These are phyloP conservation scores for Pachypeltis micranthus DNA, from an alignment of 1,140 invertebrate genomes.

Conservation along the genomic window DNA sequence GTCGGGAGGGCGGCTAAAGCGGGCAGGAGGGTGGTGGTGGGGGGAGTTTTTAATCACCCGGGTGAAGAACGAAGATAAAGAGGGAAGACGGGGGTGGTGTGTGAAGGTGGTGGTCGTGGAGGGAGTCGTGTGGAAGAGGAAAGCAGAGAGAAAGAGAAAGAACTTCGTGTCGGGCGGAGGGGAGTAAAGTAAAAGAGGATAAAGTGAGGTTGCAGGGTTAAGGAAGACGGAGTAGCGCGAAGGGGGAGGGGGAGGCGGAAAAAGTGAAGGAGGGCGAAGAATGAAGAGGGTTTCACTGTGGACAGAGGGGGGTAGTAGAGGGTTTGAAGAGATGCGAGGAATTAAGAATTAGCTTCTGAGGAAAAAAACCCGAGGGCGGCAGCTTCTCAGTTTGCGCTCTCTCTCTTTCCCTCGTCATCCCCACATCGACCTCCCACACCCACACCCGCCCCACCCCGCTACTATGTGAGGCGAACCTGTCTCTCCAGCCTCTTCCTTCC, in stretches of 20 bases:
- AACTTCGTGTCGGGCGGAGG: too few relatives aligned
- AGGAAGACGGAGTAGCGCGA: not conserved
- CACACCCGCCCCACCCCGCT: too few relatives aligned
- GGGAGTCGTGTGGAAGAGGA: not conserved
- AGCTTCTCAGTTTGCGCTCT: too few relatives aligned
- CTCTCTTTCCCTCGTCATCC: too few relatives aligned
- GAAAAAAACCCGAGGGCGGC: not conserved
- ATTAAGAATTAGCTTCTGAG: conserved; percentile 6
- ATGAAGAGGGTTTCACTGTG: not conserved
- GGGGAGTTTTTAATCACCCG: not conserved
- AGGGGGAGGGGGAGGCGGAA: not conserved
- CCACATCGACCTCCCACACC: too few relatives aligned
- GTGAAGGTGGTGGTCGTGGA: too few relatives aligned
- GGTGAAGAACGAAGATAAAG: not conserved
- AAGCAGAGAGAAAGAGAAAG: not conserved
- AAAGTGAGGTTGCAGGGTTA: not conserved
- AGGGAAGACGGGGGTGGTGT: not conserved
- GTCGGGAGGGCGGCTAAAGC: not conserved
- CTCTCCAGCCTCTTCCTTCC: not conserved
- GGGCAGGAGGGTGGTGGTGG: too few relatives aligned
- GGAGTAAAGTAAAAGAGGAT: not conserved
- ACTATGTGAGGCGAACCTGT: not conserved
- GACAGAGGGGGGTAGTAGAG: not conserved
- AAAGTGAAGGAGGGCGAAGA: not conserved
- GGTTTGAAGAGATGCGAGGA: conserved; percentile 7